Evolutionary conservation across 2,113 vertebrate species (phyloP).

Genomic region (Actenoides lindsayi): DNA sequence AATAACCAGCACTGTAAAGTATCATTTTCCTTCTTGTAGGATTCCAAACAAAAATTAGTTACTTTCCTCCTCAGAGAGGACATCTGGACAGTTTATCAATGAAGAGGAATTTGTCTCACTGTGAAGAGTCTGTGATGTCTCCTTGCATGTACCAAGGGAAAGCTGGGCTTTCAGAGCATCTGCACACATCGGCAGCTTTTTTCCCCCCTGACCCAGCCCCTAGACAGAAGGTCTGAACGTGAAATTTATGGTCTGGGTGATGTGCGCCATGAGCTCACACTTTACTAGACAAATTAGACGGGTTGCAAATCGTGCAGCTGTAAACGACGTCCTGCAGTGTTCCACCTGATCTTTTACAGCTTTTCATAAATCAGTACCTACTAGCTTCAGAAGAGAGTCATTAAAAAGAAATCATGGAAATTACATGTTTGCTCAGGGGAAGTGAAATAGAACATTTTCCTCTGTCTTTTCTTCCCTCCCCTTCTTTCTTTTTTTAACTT

Average conservation of each 20-base stretch:
- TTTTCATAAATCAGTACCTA: slow-evolving; percentile 92
- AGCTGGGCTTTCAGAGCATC: slow-evolving; percentile 75
- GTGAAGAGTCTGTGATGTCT: slow-evolving; percentile 79
- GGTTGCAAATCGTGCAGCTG: slow-evolving; percentile 88
- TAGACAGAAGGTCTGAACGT: slow-evolving; percentile 75
- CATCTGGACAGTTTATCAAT: slow-evolving; percentile 90
- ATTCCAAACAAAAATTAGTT: slow-evolving; percentile 77
- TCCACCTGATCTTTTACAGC: slow-evolving; percentile 85
- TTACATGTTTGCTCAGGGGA: slow-evolving; percentile 94
- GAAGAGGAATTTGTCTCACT: slow-evolving; percentile 82
- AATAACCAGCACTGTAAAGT: slow-evolving; percentile 81
- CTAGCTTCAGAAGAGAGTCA: slow-evolving; percentile 81
- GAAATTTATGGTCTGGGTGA: slow-evolving; percentile 81
- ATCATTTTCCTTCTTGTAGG: slow-evolving; percentile 87
- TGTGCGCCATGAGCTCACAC: slow-evolving; percentile 85
- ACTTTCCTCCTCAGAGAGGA: slow-evolving; percentile 80
- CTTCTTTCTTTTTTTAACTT: background rate
- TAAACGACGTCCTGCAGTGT: slow-evolving; percentile 85
- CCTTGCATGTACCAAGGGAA: slow-evolving; percentile 71
- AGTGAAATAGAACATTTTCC: slow-evolving; percentile 72
- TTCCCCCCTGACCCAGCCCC: slow-evolving; percentile 68
- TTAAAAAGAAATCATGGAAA: slow-evolving; percentile 99
- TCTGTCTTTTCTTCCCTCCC: background rate
- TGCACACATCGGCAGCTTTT: slow-evolving; percentile 67
- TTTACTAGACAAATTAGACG: slow-evolving; percentile 94